These are phyloP conservation scores for Tachyglossus aculeatus DNA, from an alignment of 2,797 vertebrate species.

Conservation along the genomic window DNA sequence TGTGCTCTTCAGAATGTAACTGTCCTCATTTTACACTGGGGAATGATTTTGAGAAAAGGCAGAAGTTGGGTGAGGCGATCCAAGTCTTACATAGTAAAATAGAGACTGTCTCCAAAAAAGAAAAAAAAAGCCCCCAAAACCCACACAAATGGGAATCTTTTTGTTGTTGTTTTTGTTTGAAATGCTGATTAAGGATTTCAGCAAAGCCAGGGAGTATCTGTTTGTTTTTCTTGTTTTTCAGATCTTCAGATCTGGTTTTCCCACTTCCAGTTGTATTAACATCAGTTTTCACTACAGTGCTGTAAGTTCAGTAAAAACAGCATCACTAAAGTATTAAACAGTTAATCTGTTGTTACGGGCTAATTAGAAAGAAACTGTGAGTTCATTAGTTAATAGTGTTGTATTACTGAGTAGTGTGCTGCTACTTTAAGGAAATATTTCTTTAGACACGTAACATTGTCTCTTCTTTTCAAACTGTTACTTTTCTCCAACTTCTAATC, in stretches of 20 bases:
- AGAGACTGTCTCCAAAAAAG: too few relatives aligned
- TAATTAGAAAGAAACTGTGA: neutral
- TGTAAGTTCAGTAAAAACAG: neutral
- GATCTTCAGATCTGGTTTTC: neutral
- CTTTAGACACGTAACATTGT: conserved; percentile 30
- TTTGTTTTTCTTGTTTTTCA: neutral
- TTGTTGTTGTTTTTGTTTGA: too few relatives aligned
- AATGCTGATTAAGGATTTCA: too few relatives aligned
- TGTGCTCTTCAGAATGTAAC: too few relatives aligned
- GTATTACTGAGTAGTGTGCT: conserved; percentile 28
- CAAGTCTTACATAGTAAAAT: too few relatives aligned
- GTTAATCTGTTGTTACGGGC: neutral
- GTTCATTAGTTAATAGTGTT: conserved; percentile 14
- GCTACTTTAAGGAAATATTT: conserved; percentile 26
- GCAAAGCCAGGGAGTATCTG: too few relatives aligned
- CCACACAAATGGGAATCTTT: too few relatives aligned
- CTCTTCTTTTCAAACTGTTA: conserved; percentile 27
- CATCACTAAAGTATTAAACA: neutral
- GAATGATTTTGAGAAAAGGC: too few relatives aligned
- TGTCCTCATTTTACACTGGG: too few relatives aligned
- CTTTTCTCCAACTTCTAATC: conserved; percentile 32
- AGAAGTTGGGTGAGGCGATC: too few relatives aligned
- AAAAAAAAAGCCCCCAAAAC: too few relatives aligned
- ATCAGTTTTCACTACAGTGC: neutral
- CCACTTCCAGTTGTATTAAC: neutral